Evolutionary conservation across 1,140 invertebrate genomes (phyloP).

Genomic region (Meteorus sp.): DNA sequence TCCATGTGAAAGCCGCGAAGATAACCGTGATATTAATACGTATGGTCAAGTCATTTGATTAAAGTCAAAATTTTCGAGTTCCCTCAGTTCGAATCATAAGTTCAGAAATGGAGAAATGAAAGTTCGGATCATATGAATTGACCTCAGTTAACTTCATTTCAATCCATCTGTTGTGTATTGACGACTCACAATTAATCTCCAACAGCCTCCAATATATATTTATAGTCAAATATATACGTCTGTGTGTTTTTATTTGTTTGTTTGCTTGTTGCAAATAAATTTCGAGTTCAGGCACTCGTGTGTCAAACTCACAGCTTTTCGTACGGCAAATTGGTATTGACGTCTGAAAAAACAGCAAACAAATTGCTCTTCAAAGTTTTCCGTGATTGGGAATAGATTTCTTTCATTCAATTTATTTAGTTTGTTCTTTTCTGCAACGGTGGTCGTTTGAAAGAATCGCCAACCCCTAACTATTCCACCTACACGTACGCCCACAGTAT

Average conservation of each 20-base stretch:
- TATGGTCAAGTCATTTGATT: too few relatives aligned
- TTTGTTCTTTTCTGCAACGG: neutral
- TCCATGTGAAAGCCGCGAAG: constrained; percentile 15
- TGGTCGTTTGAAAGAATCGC: too few relatives aligned
- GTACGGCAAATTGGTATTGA: constrained; percentile 84
- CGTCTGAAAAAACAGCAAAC: constrained; percentile 79
- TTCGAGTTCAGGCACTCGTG: constrained; percentile 45
- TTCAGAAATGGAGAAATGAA: too few relatives aligned
- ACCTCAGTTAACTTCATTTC: too few relatives aligned
- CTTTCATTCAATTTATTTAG: neutral
- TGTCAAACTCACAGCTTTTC: constrained; percentile 86
- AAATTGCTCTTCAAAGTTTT: constrained; percentile 51
- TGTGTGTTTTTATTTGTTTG: constrained; percentile 25
- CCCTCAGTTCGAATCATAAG: too few relatives aligned
- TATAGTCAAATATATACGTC: too few relatives aligned
- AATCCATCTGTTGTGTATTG: too few relatives aligned
- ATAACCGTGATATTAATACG: constrained; percentile 33
- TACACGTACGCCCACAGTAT: neutral
- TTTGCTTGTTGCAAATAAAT: constrained; percentile 46
- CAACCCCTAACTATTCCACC: neutral
- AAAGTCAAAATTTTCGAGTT: too few relatives aligned
- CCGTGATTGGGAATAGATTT: neutral
- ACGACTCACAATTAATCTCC: too few relatives aligned
- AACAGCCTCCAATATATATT: too few relatives aligned
- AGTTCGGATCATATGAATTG: too few relatives aligned